Evolutionary conservation across 2,797 vertebrate species (phyloP).

Genomic region (Helicolenus hilgendorfi): DNA sequence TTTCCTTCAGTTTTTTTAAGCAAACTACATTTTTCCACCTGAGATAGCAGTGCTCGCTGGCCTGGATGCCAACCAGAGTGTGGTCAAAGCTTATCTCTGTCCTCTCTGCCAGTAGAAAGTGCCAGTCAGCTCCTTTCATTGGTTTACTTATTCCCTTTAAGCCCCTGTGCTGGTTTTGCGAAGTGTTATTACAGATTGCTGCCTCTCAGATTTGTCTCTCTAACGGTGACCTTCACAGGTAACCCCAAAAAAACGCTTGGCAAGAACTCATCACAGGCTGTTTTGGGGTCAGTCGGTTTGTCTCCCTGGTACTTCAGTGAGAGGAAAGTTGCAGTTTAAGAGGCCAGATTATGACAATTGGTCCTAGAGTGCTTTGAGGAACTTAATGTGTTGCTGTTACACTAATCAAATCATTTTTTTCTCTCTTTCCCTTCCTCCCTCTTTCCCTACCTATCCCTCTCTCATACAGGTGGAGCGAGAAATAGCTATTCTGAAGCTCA

Average conservation of each 20-base stretch:
- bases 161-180: slow-evolving; percentile 19
- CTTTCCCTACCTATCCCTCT: slow-evolving; percentile 64
- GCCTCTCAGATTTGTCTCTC: slow-evolving; percentile 27
- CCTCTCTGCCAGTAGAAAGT: slow-evolving; percentile 35
- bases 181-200: slow-evolving; percentile 37
- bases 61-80: slow-evolving; percentile 47
- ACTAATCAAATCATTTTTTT: slow-evolving; percentile 39
- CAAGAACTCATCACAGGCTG: slow-evolving; percentile 15
- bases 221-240: slow-evolving; percentile 26
- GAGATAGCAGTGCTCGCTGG: slow-evolving; percentile 46
- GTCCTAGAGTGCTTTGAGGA: background rate
- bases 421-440: background rate
- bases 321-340: background rate
- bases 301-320: background rate
- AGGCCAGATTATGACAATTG: background rate
- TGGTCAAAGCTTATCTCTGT: slow-evolving; percentile 62
- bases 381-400: background rate
- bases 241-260: slow-evolving; percentile 22
- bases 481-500: slow-evolving; percentile 98
- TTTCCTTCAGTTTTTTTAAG: slow-evolving; percentile 51
- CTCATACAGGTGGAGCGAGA: slow-evolving; percentile 96
- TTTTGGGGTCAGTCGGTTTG: background rate
- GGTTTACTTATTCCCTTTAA: slow-evolving; percentile 39
- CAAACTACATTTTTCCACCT: slow-evolving; percentile 38
- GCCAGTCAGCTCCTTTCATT: slow-evolving; percentile 42